Conservation (phyloP, 2,888 invertebrate genomes). For the Notodonta dromedarius region DNA sequence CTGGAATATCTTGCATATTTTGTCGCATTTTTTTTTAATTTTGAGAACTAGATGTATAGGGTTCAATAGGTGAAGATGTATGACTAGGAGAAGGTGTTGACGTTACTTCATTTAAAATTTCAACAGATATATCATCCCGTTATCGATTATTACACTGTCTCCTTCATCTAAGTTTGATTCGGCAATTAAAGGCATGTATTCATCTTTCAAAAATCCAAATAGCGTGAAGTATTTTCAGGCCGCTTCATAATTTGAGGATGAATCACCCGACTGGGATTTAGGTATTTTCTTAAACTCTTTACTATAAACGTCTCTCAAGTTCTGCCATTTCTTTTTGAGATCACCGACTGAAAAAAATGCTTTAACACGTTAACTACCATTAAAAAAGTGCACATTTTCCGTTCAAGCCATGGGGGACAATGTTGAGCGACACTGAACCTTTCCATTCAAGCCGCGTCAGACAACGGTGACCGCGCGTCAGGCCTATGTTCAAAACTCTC, state of each 20-base stretch:
- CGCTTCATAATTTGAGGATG: slow-evolving; percentile 21
- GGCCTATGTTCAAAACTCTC: slow-evolving; percentile 23
- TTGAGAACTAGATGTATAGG: too few relatives aligned
- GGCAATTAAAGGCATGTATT: slow-evolving; percentile 14
- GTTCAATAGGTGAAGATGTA: neutral
- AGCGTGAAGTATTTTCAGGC: slow-evolving; percentile 28
- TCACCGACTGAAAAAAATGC: slow-evolving; percentile 32
- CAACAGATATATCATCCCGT: too few relatives aligned
- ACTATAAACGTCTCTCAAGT: slow-evolving; percentile 37
- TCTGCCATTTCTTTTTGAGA: slow-evolving; percentile 41
- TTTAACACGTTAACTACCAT: too few relatives aligned
- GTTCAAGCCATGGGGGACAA: neutral
- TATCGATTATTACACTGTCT: neutral
- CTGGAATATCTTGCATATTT: slow-evolving; percentile 11
- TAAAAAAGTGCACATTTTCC: neutral
- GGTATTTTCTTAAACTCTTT: slow-evolving; percentile 38
- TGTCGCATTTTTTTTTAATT: slow-evolving; percentile 1
- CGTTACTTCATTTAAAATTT: too few relatives aligned
- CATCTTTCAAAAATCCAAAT: slow-evolving; percentile 32
- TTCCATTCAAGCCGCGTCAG: slow-evolving; percentile 32
- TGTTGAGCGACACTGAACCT: slow-evolving; percentile 24
- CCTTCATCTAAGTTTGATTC: slow-evolving; percentile 1
- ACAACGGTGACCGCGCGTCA: slow-evolving; percentile 31
- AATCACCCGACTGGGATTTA: slow-evolving; percentile 21
- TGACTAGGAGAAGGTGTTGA: too few relatives aligned